phyloP scores from a whole-genome alignment of 2,113 vertebrate genomes.

The Tursiops truncatus region DNA sequence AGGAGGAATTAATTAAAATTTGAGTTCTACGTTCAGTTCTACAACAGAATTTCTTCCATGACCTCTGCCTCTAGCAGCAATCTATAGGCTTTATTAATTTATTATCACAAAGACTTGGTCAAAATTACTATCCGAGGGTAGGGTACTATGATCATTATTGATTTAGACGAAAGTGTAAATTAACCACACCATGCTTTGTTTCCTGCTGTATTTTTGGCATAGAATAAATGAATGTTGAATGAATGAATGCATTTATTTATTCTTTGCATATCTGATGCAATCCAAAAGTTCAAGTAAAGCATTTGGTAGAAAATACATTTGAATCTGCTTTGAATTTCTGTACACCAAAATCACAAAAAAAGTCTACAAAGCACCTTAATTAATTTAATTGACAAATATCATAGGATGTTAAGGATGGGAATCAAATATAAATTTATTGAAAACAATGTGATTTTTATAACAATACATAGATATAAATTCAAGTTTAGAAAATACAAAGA shows the following conservation, averaged over 20 bases:
- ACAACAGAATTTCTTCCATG: neutral
- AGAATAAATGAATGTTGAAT: neutral
- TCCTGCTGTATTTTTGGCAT: neutral
- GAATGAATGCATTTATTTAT: neutral
- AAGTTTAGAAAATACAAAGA: conserved; percentile 16
- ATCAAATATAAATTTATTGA: neutral
- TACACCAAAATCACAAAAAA: neutral
- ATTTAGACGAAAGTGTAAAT: neutral
- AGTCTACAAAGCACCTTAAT: neutral
- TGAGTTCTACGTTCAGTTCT: neutral
- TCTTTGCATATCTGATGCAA: neutral
- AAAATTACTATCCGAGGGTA: neutral
- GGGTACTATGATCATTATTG: neutral
- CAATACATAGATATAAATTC: neutral
- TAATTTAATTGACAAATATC: neutral
- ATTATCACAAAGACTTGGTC: neutral
- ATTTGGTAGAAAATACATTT: neutral
- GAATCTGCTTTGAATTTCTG: conserved; percentile 33
- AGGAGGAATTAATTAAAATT: conserved; percentile 29
- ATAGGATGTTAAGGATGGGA: neutral
- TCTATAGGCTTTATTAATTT: neutral
- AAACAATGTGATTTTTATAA: conserved; percentile 23
- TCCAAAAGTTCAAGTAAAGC: neutral
- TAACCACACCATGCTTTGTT: neutral
- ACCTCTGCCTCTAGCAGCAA: neutral